These are phyloP conservation scores for Vespertilio murinus DNA, from an alignment of 2,797 vertebrate species.

Conservation along the genomic window DNA sequence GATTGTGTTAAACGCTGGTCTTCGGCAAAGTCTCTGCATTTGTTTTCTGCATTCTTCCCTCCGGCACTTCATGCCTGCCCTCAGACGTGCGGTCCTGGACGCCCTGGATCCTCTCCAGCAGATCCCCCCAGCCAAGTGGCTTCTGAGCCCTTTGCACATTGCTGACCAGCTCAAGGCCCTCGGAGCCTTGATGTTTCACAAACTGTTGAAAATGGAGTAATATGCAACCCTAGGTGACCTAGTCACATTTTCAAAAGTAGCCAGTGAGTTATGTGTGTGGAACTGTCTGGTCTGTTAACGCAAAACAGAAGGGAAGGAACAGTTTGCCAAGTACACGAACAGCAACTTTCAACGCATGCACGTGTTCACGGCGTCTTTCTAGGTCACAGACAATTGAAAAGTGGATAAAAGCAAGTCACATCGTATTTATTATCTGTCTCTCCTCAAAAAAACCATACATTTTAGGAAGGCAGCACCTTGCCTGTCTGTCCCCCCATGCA, in stretches of 20 bases:
- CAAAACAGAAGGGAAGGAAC: background rate
- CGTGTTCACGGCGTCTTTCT: background rate
- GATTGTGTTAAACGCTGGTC: background rate
- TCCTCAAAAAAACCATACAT: background rate
- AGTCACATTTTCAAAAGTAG: background rate
- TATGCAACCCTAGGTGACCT: background rate
- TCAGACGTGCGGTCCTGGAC: background rate
- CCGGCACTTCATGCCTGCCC: background rate
- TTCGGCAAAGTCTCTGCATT: background rate
- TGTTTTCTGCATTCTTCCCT: background rate
- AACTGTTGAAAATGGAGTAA: background rate
- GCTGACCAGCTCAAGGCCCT: background rate
- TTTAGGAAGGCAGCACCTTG: background rate
- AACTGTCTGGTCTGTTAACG: background rate
- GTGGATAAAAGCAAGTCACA: background rate
- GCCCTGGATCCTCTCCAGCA: background rate
- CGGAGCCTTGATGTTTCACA: background rate
- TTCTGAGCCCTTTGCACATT: background rate
- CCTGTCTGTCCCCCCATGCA: background rate
- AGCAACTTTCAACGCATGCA: background rate
- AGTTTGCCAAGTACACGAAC: background rate
- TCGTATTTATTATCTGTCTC: background rate
- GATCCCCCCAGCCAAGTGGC: background rate
- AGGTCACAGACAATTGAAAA: background rate
- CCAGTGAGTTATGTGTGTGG: background rate